Conservation (phyloP, 2,797 vertebrate genomes). For the Ataeniobius toweri region DNA sequence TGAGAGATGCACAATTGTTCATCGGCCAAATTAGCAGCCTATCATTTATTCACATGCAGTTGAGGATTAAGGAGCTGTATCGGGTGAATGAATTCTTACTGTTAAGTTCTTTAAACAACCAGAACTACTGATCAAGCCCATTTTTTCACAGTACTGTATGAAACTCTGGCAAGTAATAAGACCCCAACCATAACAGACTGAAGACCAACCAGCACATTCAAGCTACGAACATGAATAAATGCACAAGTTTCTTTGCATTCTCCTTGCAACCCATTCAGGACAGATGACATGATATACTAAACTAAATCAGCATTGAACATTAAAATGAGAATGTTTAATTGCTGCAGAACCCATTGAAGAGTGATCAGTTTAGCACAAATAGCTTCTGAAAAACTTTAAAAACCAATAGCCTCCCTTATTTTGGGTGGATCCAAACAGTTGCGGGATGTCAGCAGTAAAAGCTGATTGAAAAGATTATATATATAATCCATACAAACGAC, state of each 20-base stretch:
- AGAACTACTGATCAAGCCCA: neutral
- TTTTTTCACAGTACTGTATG: neutral
- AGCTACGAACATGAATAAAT: neutral
- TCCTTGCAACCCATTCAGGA: neutral
- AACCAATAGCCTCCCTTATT: neutral
- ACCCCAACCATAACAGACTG: neutral
- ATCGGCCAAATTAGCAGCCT: neutral
- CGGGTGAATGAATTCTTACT: neutral
- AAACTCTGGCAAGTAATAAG: neutral
- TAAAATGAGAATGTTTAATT: neutral
- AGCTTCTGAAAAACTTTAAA: neutral
- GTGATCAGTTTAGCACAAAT: neutral
- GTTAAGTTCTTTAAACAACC: neutral
- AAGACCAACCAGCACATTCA: neutral
- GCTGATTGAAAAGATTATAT: neutral
- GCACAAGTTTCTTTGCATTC: neutral
- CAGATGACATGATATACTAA: neutral
- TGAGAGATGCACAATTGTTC: neutral
- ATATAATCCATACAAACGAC: neutral
- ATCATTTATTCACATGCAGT: neutral
- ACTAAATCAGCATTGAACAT: too few relatives aligned
- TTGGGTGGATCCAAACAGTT: neutral
- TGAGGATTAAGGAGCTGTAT: neutral
- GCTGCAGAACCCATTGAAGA: neutral
- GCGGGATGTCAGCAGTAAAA: neutral